A percentile compares a stretch with the other conserved stretches of the same genome.
These are phyloP conservation scores for Anneissia japonica DNA, from an alignment of 35 echinoderm and acorn worm species.

Conservation along the genomic window DNA sequence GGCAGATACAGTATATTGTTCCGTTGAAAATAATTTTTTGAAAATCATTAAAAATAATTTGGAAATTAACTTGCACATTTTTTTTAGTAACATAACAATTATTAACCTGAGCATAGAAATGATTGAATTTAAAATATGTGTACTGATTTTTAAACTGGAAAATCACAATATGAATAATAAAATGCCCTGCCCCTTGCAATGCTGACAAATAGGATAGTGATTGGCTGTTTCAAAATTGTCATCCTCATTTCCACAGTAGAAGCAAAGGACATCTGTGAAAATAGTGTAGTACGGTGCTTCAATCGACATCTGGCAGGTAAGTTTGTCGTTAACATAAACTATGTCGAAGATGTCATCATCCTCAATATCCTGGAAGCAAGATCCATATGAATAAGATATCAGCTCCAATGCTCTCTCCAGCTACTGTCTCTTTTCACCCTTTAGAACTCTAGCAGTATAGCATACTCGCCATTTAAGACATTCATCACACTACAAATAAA, in stretches of 20 bases:
- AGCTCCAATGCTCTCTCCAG: constrained; percentile 14
- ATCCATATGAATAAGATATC: constrained; percentile 14
- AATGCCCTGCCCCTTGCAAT: neutral
- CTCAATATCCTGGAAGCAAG: constrained; percentile 16
- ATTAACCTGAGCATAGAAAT: no score
- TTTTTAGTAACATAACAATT: no score
- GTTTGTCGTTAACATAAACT: constrained; percentile 35
- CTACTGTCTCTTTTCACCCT: constrained; percentile 2
- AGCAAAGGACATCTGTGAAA: constrained; percentile 26
- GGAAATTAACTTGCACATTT: no score
- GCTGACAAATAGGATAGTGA: neutral
- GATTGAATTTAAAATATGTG: no score
- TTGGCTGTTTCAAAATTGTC: neutral
- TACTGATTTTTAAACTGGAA: no score
- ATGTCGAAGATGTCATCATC: constrained; percentile 16
- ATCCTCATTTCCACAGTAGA: constrained; percentile 1
- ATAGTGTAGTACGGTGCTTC: constrained; percentile 27
- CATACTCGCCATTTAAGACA: constrained; percentile 41
- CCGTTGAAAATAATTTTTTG: no score
- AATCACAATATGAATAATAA: no score
- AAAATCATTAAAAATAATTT: no score
- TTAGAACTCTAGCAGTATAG: constrained; percentile 16
- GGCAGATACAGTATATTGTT: no score
- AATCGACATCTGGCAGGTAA: constrained; percentile 18
- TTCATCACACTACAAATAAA: constrained; percentile 7